Base-by-base conservation (phyloP, 1,140 invertebrate genomes). In the Drosophila cardini region DNA sequence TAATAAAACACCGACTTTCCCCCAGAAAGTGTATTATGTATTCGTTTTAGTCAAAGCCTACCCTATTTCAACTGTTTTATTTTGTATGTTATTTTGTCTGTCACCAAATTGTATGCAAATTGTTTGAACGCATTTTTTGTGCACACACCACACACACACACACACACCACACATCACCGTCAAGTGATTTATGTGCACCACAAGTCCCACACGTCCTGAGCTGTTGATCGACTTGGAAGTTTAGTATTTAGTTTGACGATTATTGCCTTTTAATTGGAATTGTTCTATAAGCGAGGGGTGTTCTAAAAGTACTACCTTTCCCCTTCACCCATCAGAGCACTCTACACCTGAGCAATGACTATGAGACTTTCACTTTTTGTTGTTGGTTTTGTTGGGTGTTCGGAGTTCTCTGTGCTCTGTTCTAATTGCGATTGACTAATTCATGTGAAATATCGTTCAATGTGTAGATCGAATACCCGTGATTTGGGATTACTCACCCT, bases 51-150 rank as follows among this genome's bases (percentile, higher is more conserved):
- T 11, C 21, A 7, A 18, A 7, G 15, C 1, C 10, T 5, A 13
- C 13, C 1, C 30, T n/a, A 21, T 9, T 18, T 38, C 13, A 18
- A 15, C 10, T 42, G 11, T 53, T 32, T 43, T 18, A 21, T 16
- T 53, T 16, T 15, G n/a, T 11, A 30, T n/a, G n/a, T n/a, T n/a
- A n/a, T 21, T 11, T 76, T 72, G 67, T 67, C 72, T 84, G 80
- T 89, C 83, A 82, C 83, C 80, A 75, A 87, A 87, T 75, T 78
- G 72, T 72, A 84, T 89, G 80, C 83, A 89, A 89, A 87, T 84
- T 56, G 43, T 46, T 62, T 30, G 42, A 65, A 18, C 75, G 36
- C 61, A 79, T 73, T 73, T 68, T 63, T 75, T 60, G 71, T 75
- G 72, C 72, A 57, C 30, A 68, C 48, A 56, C 56, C 48, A 30